phyloP scores from a whole-genome alignment of 2,797 vertebrate genomes.

The Pseudochirops cupreus region DNA sequence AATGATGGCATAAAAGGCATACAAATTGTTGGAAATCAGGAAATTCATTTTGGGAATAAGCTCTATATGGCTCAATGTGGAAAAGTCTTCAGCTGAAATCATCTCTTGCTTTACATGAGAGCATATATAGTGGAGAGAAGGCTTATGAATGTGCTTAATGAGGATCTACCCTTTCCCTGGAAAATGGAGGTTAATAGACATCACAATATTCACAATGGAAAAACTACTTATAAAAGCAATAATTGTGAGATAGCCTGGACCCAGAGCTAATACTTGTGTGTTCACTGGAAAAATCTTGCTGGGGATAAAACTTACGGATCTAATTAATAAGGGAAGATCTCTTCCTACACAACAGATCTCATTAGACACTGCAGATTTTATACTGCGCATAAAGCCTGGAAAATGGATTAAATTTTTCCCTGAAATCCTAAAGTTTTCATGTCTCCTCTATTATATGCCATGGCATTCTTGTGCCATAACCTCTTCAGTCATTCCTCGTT shows the following conservation, averaged over 20 bases:
- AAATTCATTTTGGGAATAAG: background rate
- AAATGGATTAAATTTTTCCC: background rate
- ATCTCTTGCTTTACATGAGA: background rate
- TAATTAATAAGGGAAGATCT: background rate
- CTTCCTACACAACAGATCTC: background rate
- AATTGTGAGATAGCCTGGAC: background rate
- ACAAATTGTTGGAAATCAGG: background rate
- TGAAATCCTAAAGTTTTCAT: background rate
- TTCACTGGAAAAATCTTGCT: background rate
- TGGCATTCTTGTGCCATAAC: background rate
- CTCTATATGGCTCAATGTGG: background rate
- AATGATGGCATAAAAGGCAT: background rate
- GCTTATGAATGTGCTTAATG: background rate
- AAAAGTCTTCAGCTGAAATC: background rate
- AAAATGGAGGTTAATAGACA: background rate
- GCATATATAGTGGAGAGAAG: background rate
- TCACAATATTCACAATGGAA: background rate
- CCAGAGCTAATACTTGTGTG: background rate
- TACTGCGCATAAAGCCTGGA: background rate
- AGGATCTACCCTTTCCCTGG: background rate
- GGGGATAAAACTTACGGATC: background rate
- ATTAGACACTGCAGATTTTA: background rate
- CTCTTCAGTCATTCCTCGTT: background rate
- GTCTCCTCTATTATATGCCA: background rate
- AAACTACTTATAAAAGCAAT: background rate